Evolutionary conservation across 2,888 invertebrate genomes (phyloP), one percentile per base, ranked within the genome.

Genomic region (Cryptophagus acutangulus): DNA sequence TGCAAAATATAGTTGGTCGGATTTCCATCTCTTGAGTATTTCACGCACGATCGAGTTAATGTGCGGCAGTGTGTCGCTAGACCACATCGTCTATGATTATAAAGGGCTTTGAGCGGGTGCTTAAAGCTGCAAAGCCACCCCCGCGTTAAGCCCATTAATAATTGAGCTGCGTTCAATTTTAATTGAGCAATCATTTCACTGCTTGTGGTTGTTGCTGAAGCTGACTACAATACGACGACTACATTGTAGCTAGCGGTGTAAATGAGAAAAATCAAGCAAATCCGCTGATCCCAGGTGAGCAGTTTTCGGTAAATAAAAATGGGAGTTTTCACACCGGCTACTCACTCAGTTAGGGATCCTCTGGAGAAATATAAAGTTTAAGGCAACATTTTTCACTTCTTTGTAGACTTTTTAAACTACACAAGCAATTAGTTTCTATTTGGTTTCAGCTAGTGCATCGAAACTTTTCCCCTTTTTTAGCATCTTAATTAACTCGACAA

Each of bases 151-250:
- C 51, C 46, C 40, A 43, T 49, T 51, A 51, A 51, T 51, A 51
- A 49, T 49, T 51, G 47, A 48, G 43, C 42, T 35, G 48, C 40
- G 43, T 49, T 51, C 49, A 51, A 51, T 49, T 51, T 49, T 51
- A 49, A 51, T 51, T 41, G 51, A 33, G 38, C 40, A 47, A 48
- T 51, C 47, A 51, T 47, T 20, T 20, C 24, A 20, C n/a, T 20
- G 24, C 24, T 20, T 20, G 24, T n/a, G n/a, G 6, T 6, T 20
- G n/a, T n/a, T n/a, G n/a, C n/a, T n/a, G n/a, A n/a, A n/a, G n/a
- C n/a, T n/a, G n/a, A n/a, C n/a, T n/a, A n/a, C n/a, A n/a, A n/a
- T n/a, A n/a, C n/a, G n/a, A n/a, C n/a, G n/a, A n/a, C n/a, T n/a
- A 13, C 14, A 5, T 31, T 10, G 12, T 29, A 10, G n/a, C n/a